Evolutionary conservation across 2,888 invertebrate genomes (phyloP).

Genomic region (Ferrisia virgata): DNA sequence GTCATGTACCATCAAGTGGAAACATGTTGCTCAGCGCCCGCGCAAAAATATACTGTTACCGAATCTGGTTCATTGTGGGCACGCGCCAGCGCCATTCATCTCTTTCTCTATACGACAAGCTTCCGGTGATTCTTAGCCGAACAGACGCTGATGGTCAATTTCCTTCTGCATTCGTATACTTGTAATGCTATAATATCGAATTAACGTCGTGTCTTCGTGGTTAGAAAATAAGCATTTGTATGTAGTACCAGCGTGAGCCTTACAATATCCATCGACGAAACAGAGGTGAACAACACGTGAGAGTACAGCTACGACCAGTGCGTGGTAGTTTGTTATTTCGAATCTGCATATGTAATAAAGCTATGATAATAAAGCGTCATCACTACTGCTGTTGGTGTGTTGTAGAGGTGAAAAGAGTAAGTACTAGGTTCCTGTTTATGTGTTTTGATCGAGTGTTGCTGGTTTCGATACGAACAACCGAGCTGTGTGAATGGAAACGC

Average conservation of each 20-base stretch:
- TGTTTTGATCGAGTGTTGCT: neutral
- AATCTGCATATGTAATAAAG: neutral
- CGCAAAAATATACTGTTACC: neutral
- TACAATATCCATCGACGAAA: no score
- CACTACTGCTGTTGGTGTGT: neutral
- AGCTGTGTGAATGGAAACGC: neutral
- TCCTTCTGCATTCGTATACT: no score
- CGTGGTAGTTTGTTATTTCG: no score
- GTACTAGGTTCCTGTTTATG: neutral
- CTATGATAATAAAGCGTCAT: neutral
- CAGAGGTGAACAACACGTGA: no score
- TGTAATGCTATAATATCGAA: no score
- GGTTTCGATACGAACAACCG: neutral
- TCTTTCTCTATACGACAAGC: neutral
- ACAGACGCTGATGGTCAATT: no score
- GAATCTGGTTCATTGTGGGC: neutral
- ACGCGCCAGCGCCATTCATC: neutral
- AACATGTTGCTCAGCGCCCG: neutral
- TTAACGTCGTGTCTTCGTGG: no score
- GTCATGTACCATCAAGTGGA: neutral
- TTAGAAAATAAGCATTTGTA: no score
- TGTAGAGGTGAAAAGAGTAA: neutral
- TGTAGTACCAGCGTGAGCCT: no score
- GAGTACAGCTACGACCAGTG: no score
- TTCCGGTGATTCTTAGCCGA: no score